Conservation (phyloP, 2,113 vertebrate genomes). For the Equus quagga region DNA sequence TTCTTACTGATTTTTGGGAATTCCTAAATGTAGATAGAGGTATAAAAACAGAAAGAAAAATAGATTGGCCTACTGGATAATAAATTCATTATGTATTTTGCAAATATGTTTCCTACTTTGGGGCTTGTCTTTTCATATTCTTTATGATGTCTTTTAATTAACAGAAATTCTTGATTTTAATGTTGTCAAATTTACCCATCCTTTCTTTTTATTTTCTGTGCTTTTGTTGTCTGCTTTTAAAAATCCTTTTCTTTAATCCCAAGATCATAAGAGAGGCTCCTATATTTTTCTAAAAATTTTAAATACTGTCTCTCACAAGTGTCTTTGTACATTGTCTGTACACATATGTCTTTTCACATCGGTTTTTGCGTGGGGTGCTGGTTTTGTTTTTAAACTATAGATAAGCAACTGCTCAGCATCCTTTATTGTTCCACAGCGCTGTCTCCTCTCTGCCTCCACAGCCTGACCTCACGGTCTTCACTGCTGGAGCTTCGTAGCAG, state of each 20-base stretch:
- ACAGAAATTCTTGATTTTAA: not conserved
- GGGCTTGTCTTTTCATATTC: not conserved
- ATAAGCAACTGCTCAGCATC: not conserved
- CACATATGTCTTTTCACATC: not conserved
- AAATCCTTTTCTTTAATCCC: not conserved
- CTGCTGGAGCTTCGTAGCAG: not conserved
- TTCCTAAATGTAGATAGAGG: not conserved
- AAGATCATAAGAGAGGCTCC: not conserved
- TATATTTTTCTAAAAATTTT: not conserved
- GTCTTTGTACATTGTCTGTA: not conserved
- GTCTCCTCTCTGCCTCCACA: not conserved
- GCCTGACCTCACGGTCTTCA: not conserved
- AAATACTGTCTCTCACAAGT: not conserved
- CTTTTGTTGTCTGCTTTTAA: not conserved
- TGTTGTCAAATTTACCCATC: not conserved
- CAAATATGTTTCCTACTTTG: not conserved
- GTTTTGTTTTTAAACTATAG: not conserved
- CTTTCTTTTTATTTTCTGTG: not conserved
- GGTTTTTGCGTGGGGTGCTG: not conserved
- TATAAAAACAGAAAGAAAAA: not conserved
- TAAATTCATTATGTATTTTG: not conserved
- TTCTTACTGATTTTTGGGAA: not conserved
- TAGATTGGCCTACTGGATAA: not conserved
- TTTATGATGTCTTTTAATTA: not conserved
- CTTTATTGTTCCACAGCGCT: not conserved